Base-by-base conservation (phyloP, 2,797 vertebrate genomes). In the Taenioides sp. region DNA sequence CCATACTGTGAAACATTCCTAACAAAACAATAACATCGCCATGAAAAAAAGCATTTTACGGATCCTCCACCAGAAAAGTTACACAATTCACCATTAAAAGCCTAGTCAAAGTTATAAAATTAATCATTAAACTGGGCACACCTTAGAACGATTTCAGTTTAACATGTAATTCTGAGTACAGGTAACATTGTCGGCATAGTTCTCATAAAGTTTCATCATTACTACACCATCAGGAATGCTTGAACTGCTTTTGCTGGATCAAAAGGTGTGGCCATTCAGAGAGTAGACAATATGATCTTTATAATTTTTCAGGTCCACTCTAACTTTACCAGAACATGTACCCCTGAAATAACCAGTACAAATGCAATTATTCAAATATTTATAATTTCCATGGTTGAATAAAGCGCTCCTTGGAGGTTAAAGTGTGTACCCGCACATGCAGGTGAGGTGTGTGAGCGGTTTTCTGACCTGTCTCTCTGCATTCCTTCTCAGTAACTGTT, bases 381-480 rank as follows among this genome's bases (percentile, higher is more conserved):
- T 22, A 10, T 63, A 1, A n/a, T 40, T n/a, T 40, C 1, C 4
- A 12, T 40, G 10, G 9, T 40, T 22, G 12, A 61, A 17, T 59
- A 59, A 27, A 34, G 16, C 2, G 43, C n/a, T 64, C 4, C 43
- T 1, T 16, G 31, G 31, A 10, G 28, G 31, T 10, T 37, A n/a
- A 11, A 37, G 28, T 25, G 60, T 12, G 57, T 37, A 37, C 7
- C 34, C 14, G 18, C 22, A 5, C 6, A 2, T 4, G 37, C 43
- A 12, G 23, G 14, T 18, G 63, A 25, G 23, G 43, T 52, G 25
- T 28, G 47, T 20, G 47, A 20, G 65, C 16, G 2, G 25, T 66
- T 69, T 73, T 66, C 52, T 61, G 17, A 84, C 76, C 60, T 62
- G 83, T 74, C 78, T 60, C 16, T 25, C 75, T 49, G 34, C 86